Conservation (phyloP, 1,140 invertebrate species). For the Achatina immaculata region DNA sequence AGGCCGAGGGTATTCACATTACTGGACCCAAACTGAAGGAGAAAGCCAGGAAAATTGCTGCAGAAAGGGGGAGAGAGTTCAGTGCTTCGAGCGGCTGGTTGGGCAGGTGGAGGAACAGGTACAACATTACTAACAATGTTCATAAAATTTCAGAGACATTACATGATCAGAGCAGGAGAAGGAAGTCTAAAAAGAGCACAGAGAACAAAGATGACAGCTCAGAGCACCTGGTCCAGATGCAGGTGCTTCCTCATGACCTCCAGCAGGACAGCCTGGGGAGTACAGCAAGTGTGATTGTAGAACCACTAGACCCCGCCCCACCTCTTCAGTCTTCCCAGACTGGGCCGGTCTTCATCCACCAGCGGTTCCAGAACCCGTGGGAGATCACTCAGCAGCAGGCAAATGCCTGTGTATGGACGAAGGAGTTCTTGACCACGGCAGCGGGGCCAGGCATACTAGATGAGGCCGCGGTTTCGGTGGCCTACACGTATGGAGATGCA, state of each 20-base stretch:
- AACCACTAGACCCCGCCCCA: background rate
- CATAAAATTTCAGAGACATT: background rate
- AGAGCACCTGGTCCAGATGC: background rate
- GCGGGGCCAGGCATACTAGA: background rate
- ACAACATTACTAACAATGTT: constrained; percentile 7
- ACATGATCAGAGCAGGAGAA: background rate
- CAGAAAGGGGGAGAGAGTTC: constrained; percentile 29
- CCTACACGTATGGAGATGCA: constrained; percentile 2
- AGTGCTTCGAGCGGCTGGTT: constrained; percentile 35
- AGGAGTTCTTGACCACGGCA: constrained; percentile 20
- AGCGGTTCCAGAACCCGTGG: constrained; percentile 27
- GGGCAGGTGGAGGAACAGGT: constrained; percentile 31
- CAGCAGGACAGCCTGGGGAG: constrained; percentile 1
- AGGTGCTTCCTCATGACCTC: background rate
- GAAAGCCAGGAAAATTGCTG: constrained; percentile 26
- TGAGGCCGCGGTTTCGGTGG: background rate
- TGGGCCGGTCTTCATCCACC: constrained; percentile 15
- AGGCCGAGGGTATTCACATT: constrained; percentile 30
- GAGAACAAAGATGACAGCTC: background rate
- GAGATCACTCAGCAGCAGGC: constrained; percentile 19
- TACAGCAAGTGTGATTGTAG: background rate
- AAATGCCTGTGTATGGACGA: constrained; percentile 17
- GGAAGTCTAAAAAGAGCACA: background rate
- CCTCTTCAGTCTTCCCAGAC: background rate
- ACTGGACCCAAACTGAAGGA: constrained; percentile 31